Percentiles rank a stretch among this genome's conserved stretches.
phyloP scores from a whole-genome alignment of 2,113 vertebrate species.

The Corythoichthys haematopterus region DNA sequence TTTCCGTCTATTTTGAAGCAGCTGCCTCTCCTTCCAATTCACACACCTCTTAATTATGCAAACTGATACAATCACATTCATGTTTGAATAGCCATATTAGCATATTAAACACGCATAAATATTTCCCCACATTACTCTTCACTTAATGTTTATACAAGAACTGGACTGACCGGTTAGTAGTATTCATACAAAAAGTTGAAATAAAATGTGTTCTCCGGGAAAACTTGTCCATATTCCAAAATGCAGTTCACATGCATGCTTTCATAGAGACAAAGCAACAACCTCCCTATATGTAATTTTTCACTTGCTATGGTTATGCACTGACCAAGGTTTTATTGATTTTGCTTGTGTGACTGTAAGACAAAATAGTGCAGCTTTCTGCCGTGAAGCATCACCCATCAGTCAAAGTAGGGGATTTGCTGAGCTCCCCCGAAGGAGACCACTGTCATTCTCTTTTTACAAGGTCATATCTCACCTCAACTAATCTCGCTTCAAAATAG shows the following conservation, averaged over 20 bases:
- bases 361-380: conserved; percentile 17
- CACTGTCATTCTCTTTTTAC: conserved; percentile 3
- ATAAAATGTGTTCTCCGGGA: background rate
- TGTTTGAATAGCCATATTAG: conserved; percentile 2
- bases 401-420: conserved; percentile 1
- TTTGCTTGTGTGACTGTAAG: conserved; percentile 18
- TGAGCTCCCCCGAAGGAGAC: background rate
- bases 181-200: background rate
- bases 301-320: conserved; percentile 4
- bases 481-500: background rate
- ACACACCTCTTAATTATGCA: conserved; percentile 23
- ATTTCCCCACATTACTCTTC: background rate
- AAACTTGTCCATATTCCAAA: conserved; percentile 2
- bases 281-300: conserved; percentile 8
- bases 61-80: conserved; percentile 8
- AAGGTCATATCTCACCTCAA: background rate
- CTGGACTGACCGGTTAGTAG: background rate
- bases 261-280: background rate
- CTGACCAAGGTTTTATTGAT: conserved; percentile 19
- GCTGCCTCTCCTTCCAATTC: conserved; percentile 8
- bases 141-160: background rate
- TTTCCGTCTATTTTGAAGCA: conserved; percentile 2
- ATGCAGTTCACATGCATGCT: background rate
- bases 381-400: conserved; percentile 26
- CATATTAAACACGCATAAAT: conserved; percentile 1